phyloP scores from a whole-genome alignment of 2,888 invertebrate genomes.

The Aphrophora alni region DNA sequence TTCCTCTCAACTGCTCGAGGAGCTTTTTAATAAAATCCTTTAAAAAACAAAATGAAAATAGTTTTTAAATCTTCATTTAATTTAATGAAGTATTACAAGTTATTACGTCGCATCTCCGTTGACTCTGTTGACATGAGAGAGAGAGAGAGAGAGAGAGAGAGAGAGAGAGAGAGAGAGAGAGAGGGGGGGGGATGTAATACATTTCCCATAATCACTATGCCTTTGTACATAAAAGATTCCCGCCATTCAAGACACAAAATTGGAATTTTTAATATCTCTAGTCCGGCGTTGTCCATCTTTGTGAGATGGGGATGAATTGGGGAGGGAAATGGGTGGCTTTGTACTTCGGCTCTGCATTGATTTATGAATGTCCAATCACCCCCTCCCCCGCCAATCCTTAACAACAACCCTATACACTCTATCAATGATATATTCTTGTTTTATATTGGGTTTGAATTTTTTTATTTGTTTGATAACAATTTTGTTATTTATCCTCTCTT shows the following conservation, averaged over 20 bases:
- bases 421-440: not conserved
- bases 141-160: too few relatives aligned
- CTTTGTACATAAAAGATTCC: not conserved
- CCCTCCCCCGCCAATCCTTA: not conserved
- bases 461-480: too few relatives aligned
- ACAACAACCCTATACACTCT: not conserved
- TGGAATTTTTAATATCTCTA: constrained; percentile 3
- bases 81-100: too few relatives aligned
- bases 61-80: too few relatives aligned
- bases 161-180: too few relatives aligned
- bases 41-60: too few relatives aligned
- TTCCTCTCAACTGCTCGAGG: too few relatives aligned
- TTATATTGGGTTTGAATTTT: too few relatives aligned
- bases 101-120: too few relatives aligned
- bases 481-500: too few relatives aligned
- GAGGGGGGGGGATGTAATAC: not conserved
- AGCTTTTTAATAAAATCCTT: too few relatives aligned
- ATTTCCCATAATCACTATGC: not conserved
- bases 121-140: too few relatives aligned
- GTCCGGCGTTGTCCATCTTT: not conserved
- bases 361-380: constrained; percentile 4
- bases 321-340: not conserved
- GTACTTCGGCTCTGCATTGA: not conserved
- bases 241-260: not conserved
- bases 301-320: not conserved